Percentiles rank a stretch among this genome's conserved stretches.
Conservation (phyloP, 1,140 invertebrate genomes). For the Hermetia illucens region DNA sequence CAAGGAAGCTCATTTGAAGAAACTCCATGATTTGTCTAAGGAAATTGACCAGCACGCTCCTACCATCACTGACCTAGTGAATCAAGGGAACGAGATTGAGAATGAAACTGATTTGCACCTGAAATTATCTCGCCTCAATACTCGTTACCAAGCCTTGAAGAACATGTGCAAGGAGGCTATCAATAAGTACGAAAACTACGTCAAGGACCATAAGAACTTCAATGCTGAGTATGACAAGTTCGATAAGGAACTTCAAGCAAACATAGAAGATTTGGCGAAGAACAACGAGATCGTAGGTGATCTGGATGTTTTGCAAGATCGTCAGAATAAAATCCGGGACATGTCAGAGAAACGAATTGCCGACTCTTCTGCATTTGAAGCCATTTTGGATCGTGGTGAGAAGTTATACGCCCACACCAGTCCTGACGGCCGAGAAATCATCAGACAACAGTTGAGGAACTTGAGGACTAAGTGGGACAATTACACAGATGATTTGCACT, state of each 20-base stretch:
- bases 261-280: constrained; percentile 56
- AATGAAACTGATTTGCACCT: constrained; percentile 60
- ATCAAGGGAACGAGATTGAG: constrained; percentile 56
- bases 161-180: constrained; percentile 69
- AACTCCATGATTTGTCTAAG: constrained; percentile 56
- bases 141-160: constrained; percentile 72
- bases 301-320: constrained; percentile 65
- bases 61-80: constrained; percentile 54
- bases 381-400: constrained; percentile 76
- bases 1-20: constrained; percentile 66
- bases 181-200: constrained; percentile 64
- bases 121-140: constrained; percentile 63
- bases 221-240: constrained; percentile 64
- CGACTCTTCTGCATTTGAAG: constrained; percentile 70
- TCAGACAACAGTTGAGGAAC: constrained; percentile 74
- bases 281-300: constrained; percentile 79
- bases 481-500: constrained; percentile 69
- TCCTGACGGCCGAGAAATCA: constrained; percentile 81
- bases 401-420: constrained; percentile 85
- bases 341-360: constrained; percentile 66
- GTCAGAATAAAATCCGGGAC: constrained; percentile 69
- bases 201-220: constrained; percentile 72
- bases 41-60: constrained; percentile 56
- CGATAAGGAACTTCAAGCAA: constrained; percentile 54
- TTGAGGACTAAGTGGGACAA: constrained; percentile 75